Base-by-base conservation (phyloP, 2,113 vertebrate species). In the Macquaria australasica region DNA sequence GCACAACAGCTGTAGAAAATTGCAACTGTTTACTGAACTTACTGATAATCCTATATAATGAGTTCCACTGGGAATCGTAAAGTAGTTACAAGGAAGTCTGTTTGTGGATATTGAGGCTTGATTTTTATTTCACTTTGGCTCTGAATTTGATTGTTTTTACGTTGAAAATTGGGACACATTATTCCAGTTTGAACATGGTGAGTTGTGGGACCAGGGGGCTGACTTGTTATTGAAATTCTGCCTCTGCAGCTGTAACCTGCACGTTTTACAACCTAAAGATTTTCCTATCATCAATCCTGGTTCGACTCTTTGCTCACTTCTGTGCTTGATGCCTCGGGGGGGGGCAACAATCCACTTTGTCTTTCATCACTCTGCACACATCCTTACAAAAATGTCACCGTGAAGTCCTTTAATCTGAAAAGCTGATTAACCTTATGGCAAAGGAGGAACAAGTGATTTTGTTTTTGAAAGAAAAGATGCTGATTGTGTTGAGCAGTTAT, bases 281-380 rank as follows among this genome's bases (percentile, higher is more conserved):
- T 50, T 70, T 16, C 43, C 25, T 25, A 7, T 58, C 25, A 79
- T 78, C 31, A 21, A 16, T 60, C 23, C 7, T 12, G 15, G 37
- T 72, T 64, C 25, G 48, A 59, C 41, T 79, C 69, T 80, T 25
- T 37, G 23, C 53, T 82, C n/a, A n/a, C 9, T 51, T 76, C 74
- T 83, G 79, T 45, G 50, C 77, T 71, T 12, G 7, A 73, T 18
- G 60, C 85, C 89, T 69, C 31, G n/a, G n/a, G n/a, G n/a, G 1
- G 28, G 77, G 85, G 73, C 51, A 72, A 73, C 60, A 20, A 50
- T 76, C 76, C 56, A 79, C 74, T 48, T 73, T 31, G 50, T 78
- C 87, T 78, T 73, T 85, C 74, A 84, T 90, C 82, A 45, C 5
- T 77, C 83, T 48, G 2, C 73, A 53, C 34, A 77, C 28, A 75